Percentiles rank a stretch among this genome's conserved stretches.
These are phyloP conservation scores for Maniola hyperantus DNA, from an alignment of 2,888 invertebrate genomes.

Conservation along the genomic window DNA sequence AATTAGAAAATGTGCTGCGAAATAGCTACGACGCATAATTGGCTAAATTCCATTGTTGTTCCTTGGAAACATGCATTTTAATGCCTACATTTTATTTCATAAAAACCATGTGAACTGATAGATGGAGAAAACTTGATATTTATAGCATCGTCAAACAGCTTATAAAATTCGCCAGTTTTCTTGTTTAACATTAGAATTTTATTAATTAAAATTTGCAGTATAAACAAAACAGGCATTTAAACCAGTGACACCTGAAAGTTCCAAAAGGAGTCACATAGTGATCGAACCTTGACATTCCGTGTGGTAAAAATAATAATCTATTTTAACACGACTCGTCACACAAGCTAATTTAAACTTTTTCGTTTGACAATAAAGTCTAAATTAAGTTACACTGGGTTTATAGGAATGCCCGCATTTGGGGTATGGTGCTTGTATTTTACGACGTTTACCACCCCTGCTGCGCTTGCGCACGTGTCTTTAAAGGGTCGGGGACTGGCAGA, in stretches of 20 bases:
- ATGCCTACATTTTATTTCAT: not conserved
- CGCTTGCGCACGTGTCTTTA: slow-evolving; percentile 70
- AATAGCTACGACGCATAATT: slow-evolving; percentile 11
- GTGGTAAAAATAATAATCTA: slow-evolving; percentile 79
- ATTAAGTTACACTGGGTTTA: slow-evolving; percentile 40
- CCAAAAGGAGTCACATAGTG: slow-evolving; percentile 71
- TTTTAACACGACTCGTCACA: slow-evolving; percentile 52
- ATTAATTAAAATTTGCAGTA: not conserved
- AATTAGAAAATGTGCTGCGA: slow-evolving; percentile 19
- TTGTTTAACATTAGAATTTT: not conserved
- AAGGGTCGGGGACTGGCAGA: slow-evolving; percentile 66
- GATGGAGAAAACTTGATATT: not conserved
- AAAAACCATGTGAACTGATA: not conserved
- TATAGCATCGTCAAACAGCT: not conserved
- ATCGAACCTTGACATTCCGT: slow-evolving; percentile 79
- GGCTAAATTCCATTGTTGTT: slow-evolving; percentile 4
- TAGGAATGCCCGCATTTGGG: slow-evolving; percentile 70
- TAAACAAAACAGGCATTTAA: slow-evolving; percentile 5
- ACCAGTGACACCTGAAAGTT: slow-evolving; percentile 59
- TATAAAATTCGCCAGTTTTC: not conserved
- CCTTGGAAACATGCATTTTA: not conserved
- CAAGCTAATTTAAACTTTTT: slow-evolving; percentile 53
- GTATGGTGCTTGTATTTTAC: slow-evolving; percentile 67
- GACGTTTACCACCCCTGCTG: slow-evolving; percentile 73
- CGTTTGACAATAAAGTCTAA: slow-evolving; percentile 50